phyloP scores from a whole-genome alignment of 2,797 vertebrate genomes.

The Bradypodion pumilum region DNA sequence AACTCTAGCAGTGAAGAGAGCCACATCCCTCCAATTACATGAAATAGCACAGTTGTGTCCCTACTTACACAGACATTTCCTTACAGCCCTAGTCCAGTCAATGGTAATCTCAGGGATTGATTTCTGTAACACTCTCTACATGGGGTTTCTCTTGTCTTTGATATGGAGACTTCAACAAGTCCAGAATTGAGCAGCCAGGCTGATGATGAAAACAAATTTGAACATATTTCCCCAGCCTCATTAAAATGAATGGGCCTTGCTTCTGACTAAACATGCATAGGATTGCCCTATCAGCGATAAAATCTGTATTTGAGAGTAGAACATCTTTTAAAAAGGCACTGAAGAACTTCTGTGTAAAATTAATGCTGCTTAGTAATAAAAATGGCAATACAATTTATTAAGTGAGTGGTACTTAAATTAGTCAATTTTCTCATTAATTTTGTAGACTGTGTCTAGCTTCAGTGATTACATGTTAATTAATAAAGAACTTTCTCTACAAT shows the following conservation, averaged over 20 bases:
- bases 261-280: background rate
- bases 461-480: conserved; percentile 7
- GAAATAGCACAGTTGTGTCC: too few species aligned
- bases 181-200: too few species aligned
- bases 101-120: too few species aligned
- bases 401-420: conserved; percentile 21
- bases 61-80: too few species aligned
- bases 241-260: background rate
- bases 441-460: conserved; percentile 8
- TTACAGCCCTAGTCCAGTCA: too few species aligned
- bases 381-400: conserved; percentile 28
- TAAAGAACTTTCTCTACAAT: background rate
- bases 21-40: too few species aligned
- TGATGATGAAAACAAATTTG: too few species aligned
- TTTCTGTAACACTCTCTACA: too few species aligned
- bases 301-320: background rate
- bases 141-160: too few species aligned
- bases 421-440: conserved; percentile 27
- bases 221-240: background rate
- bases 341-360: conserved; percentile 3
- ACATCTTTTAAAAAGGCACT: background rate
- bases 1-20: too few species aligned
- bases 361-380: conserved; percentile 18
- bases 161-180: too few species aligned
- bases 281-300: too few species aligned